These are phyloP conservation scores for Arctia plantaginis DNA, from an alignment of 2,888 invertebrate species.

Conservation along the genomic window DNA sequence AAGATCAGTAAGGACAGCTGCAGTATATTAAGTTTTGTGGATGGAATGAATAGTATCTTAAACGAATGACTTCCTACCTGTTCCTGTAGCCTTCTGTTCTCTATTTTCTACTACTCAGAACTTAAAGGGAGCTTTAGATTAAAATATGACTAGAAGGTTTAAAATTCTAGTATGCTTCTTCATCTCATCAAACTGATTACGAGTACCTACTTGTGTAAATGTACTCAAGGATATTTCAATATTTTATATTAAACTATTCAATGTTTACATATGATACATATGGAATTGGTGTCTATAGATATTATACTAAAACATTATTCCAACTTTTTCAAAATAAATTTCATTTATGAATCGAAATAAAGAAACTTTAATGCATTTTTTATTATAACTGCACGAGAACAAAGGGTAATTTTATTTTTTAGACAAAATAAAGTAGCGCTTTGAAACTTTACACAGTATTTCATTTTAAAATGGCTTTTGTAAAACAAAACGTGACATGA, in stretches of 20 bases:
- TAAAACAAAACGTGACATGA: conserved; percentile 32
- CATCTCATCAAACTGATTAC: not conserved
- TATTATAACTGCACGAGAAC: not conserved
- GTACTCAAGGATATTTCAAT: not conserved
- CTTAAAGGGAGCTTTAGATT: not conserved
- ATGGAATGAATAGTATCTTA: not conserved
- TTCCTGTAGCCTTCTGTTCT: not conserved
- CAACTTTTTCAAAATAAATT: not conserved
- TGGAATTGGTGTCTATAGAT: too few species aligned
- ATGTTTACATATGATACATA: too few species aligned
- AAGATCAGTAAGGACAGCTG: too few species aligned
- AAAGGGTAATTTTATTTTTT: not conserved
- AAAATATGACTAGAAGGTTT: not conserved
- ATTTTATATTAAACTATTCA: too few species aligned
- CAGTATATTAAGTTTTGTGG: not conserved
- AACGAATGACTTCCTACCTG: not conserved
- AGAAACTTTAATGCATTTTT: not conserved
- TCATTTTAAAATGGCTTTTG: conserved; percentile 16
- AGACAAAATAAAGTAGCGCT: conserved; percentile 3
- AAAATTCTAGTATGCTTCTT: not conserved
- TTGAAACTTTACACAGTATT: conserved; percentile 15
- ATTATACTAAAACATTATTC: not conserved
- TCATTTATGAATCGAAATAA: not conserved
- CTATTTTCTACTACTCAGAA: not conserved
- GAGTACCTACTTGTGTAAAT: not conserved